A percentile compares a stretch with the other conserved stretches of the same genome.
These are phyloP conservation scores for Cathartes aura DNA, from an alignment of 2,113 vertebrate genomes.

Conservation along the genomic window DNA sequence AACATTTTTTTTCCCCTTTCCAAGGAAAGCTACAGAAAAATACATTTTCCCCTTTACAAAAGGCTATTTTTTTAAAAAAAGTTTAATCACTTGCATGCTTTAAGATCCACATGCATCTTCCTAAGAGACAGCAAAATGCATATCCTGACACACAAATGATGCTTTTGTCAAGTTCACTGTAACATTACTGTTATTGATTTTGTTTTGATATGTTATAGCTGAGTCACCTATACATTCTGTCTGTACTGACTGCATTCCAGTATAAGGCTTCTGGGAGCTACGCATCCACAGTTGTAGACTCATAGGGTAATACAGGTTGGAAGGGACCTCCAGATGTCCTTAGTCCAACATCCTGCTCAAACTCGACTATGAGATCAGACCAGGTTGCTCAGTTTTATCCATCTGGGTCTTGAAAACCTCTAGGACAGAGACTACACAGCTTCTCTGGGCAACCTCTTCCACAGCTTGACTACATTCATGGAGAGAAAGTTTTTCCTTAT, in stretches of 20 bases:
- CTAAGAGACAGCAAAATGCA: background rate
- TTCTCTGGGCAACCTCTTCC: background rate
- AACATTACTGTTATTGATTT: background rate
- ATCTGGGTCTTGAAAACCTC: background rate
- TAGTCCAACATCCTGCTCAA: background rate
- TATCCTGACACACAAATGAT: background rate
- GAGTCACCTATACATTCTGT: background rate
- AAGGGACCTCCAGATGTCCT: background rate
- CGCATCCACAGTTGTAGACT: background rate
- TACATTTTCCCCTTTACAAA: background rate
- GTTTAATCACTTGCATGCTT: background rate
- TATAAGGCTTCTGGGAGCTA: background rate
- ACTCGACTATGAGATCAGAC: background rate
- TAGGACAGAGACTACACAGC: background rate
- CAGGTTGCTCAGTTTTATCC: background rate
- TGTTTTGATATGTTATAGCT: background rate
- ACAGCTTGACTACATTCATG: rapidly evolving
- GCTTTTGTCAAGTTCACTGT: background rate
- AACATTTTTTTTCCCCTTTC: background rate
- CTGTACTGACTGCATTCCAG: background rate
- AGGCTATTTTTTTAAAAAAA: background rate
- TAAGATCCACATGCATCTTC: background rate
- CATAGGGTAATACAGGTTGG: background rate
- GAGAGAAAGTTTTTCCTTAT: background rate
- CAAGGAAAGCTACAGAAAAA: background rate